Evolutionary conservation across 2,888 invertebrate genomes (phyloP).

Genomic region (Chrysodeixis includens): DNA sequence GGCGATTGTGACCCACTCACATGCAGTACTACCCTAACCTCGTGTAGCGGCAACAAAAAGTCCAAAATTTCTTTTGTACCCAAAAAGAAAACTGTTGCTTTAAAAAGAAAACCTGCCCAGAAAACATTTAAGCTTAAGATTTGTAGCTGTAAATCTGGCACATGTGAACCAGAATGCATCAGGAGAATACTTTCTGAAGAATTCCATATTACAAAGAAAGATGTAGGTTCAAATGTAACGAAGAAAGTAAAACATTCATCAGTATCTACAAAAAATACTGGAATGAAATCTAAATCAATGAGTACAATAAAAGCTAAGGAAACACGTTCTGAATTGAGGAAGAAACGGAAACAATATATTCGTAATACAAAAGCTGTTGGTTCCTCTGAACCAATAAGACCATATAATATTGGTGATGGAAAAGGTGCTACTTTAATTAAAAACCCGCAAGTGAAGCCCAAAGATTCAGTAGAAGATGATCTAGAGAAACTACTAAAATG

Average conservation of each 20-base stretch:
- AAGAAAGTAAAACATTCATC: slow-evolving; percentile 17
- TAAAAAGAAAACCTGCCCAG: slow-evolving; percentile 13
- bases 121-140: slow-evolving; percentile 13
- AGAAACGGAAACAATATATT: slow-evolving; percentile 18
- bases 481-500: slow-evolving; percentile 16
- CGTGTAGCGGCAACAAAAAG: slow-evolving; percentile 29
- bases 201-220: slow-evolving; percentile 5
- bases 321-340: slow-evolving; percentile 15
- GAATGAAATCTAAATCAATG: slow-evolving; percentile 41
- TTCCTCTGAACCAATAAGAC: neutral
- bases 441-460: slow-evolving; percentile 27
- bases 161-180: slow-evolving; percentile 23
- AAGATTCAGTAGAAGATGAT: slow-evolving; percentile 12
- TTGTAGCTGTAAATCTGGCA: slow-evolving; percentile 7
- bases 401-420: slow-evolving; percentile 18
- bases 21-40: too few relatives aligned
- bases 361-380: slow-evolving; percentile 14
- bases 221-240: neutral
- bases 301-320: slow-evolving; percentile 33
- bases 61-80: neutral
- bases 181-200: slow-evolving; percentile 7
- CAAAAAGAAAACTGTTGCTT: slow-evolving; percentile 16
- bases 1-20: slow-evolving; percentile 2
- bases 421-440: slow-evolving; percentile 23
- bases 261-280: slow-evolving; percentile 13